Conservation (phyloP, 2,113 vertebrate genomes). For the Raja brachyura region DNA sequence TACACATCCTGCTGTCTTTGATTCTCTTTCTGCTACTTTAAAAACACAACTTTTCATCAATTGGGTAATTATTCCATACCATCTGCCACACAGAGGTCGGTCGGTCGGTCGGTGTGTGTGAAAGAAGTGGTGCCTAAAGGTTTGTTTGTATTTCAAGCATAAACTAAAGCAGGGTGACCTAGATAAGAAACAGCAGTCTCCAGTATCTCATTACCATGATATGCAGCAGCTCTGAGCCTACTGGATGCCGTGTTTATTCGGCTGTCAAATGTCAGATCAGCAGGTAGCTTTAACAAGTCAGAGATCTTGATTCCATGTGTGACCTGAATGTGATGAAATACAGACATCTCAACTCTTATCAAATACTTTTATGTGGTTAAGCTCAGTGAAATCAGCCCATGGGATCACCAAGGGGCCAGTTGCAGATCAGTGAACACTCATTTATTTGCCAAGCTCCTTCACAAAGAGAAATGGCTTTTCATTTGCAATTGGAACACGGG, state of each 20-base stretch:
- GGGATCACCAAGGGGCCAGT: not conserved
- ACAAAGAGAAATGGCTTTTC: not conserved
- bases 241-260: not conserved
- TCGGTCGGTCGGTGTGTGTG: not conserved
- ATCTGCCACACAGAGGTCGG: not conserved
- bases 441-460: not conserved
- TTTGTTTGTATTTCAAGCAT: not conserved
- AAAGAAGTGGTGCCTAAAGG: not conserved
- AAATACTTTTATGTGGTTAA: not conserved
- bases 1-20: too few relatives aligned
- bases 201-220: not conserved
- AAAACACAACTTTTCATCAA: not conserved
- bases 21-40: not conserved
- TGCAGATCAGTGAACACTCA: not conserved
- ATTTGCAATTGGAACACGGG: not conserved
- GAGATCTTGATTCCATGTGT: constrained; percentile 15
- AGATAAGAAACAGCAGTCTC: not conserved
- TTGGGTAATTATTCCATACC: not conserved
- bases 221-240: not conserved
- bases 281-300: not conserved
- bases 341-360: too few relatives aligned
- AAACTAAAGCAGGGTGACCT: not conserved
- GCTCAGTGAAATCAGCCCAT: not conserved
- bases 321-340: not conserved
- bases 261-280: not conserved